These are phyloP conservation scores for Allolobophora icterica DNA, from an alignment of 2,888 invertebrate genomes.

Conservation along the genomic window DNA sequence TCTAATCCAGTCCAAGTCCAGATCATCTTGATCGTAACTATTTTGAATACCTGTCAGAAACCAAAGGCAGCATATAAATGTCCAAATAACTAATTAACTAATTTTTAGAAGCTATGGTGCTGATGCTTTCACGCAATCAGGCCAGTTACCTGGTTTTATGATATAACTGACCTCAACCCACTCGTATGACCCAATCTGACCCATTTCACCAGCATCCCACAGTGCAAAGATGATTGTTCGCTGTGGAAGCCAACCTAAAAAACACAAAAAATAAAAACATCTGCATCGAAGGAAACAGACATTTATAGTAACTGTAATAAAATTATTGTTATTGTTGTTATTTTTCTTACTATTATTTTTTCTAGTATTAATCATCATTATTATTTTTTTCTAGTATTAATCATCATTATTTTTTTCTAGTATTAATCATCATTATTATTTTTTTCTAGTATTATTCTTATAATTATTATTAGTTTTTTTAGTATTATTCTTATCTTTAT, in stretches of 20 bases:
- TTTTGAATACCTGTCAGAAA: too few species aligned
- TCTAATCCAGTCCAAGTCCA: too few species aligned
- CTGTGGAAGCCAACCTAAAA: constrained; percentile 62
- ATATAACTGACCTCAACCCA: constrained; percentile 63
- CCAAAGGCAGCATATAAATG: too few species aligned
- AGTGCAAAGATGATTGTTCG: constrained; percentile 65
- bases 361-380: too few species aligned
- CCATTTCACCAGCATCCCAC: constrained; percentile 68
- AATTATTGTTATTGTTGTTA: neutral
- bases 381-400: neutral
- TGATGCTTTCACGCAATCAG: neutral
- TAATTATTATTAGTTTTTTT: neutral
- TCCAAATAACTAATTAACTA: too few species aligned
- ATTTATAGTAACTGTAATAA: neutral
- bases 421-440: too few species aligned
- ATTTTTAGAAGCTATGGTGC: neutral
- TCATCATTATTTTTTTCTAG: too few species aligned
- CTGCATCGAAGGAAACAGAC: neutral
- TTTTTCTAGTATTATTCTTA: too few species aligned
- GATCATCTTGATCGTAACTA: too few species aligned
- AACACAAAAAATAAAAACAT: neutral
- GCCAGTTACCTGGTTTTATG: too few species aligned
- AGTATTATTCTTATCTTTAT: too few species aligned
- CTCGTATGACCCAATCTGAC: constrained; percentile 67
- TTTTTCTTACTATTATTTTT: too few species aligned